These are phyloP conservation scores for Albula glossodonta DNA, from an alignment of 2,113 vertebrate species.

Conservation along the genomic window DNA sequence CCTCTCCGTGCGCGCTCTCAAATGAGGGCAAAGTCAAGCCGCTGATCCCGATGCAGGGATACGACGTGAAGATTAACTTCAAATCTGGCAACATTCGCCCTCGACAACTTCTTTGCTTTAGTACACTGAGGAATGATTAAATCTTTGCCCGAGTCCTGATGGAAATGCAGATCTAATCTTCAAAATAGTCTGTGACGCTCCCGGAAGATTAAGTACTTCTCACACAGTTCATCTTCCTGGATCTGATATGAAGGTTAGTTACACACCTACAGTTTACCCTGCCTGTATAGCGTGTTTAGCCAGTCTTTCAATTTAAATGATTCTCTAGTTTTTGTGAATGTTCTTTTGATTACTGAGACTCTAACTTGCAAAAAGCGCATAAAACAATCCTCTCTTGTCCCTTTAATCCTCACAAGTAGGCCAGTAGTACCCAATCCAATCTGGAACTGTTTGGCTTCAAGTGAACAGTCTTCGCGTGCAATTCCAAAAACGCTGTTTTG, in stretches of 20 bases:
- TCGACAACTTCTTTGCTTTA: constrained; percentile 72
- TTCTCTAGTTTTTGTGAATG: background rate
- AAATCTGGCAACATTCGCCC: constrained; percentile 72
- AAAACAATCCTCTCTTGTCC: background rate
- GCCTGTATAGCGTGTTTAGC: constrained; percentile 17
- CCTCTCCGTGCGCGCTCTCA: constrained; percentile 56
- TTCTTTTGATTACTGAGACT: background rate
- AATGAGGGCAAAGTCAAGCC: constrained; percentile 63
- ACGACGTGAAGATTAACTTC: constrained; percentile 72
- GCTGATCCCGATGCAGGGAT: constrained; percentile 70
- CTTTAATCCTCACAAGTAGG: background rate
- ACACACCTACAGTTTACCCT: constrained; percentile 33
- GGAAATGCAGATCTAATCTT: constrained; percentile 61
- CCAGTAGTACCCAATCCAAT: background rate
- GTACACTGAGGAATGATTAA: constrained; percentile 68
- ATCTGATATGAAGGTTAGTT: constrained; percentile 49
- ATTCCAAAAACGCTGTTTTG: background rate
- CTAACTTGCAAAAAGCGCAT: background rate
- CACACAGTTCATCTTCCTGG: constrained; percentile 54
- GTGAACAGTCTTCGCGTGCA: background rate
- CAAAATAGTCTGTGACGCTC: constrained; percentile 50
- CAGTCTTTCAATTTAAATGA: background rate
- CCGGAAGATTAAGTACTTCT: constrained; percentile 64
- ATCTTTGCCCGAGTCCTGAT: constrained; percentile 62
- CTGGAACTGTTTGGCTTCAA: background rate